Evolutionary conservation across 2,113 vertebrate genomes (phyloP), one percentile per base, ranked within the genome.

Genomic region (Piprites chloris): DNA sequence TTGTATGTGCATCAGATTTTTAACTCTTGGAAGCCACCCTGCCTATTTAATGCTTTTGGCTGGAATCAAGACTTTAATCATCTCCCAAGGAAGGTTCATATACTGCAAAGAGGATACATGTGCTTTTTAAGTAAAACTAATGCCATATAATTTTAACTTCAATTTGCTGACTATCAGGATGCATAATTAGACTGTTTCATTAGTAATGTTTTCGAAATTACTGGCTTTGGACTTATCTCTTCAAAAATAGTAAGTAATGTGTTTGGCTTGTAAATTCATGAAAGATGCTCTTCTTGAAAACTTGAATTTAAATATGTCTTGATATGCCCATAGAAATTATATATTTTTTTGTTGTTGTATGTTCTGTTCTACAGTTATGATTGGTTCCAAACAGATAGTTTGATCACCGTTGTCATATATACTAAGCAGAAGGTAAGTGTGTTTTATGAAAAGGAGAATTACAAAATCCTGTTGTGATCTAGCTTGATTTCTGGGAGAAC

Each of bases 321-420:
- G 32, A 30, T 61, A 42, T 74, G 30, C 37, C 52, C 50, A 27
- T n/a, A 87, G 5, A 42, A 91, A 83, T 8, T 58, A 2, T 12
- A 0, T 85, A 1, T 47, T n/a, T 72, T 77, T 85, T 50, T 26
- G 65, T 56, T 68, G 42, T 32, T 82, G 14, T 55, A 17, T 95
- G 47, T 87, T 80, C 63, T 97, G 33, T 95, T 91, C 96, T 97
- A 71, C 95, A 99, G 99, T 97, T 99, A 98, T 62, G 99, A 99
- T 85, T 99, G 99, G 99, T 99, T 99, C 97, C 99, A 99, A 87
- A 99, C 99, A 35, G 98, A 99, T 30, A 97, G 58, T 68, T 97
- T 95, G 28, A 96, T 99, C 88, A 98, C 98, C 65, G 28, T 99
- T 92, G 98, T 99, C 26, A 91, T 99, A 96, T 99, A 99, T 82